Evolutionary conservation across 2,113 vertebrate genomes (phyloP), one percentile per base, ranked within the genome.

Genomic region (Pelmatolapia mariae): DNA sequence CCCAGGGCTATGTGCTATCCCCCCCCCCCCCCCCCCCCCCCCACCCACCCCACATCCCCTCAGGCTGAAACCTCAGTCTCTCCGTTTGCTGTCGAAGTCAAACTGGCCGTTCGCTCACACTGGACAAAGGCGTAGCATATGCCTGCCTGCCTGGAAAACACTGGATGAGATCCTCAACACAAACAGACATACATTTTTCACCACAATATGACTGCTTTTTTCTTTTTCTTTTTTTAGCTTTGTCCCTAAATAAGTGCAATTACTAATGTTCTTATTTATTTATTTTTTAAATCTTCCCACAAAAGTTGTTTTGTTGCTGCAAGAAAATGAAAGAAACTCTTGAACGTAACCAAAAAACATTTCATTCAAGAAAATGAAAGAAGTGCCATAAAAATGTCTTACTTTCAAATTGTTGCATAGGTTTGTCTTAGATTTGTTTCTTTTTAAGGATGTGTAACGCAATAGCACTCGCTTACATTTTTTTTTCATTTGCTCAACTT

Each of bases 1-100:
- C 92, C 90, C 45, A 86, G 89, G 91, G 93, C 91, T 91, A 93
- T 81, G 90, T 90, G 91, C 93, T 86, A 91, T 63, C 89, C 93
- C 90, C 88, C 15, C 29, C 40, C 3, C 40, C 40, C 43, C 88
- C 94, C 89, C 92, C 36, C 88, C 94, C 89, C 92, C 36, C 88
- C 94, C 89, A 87, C 36, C 38, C 15, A 0, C 57, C 15, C 5
- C n/a, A 83, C 22, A n/a, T 50, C 82, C 89, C 95, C 92, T 73
- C 29, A 24, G 90, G 92, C 91, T 80, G 82, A 89, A 91, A 91
- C 82, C 92, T 89, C 87, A 84, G 89, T 86, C 71, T 80, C 87
- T 82, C 81, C 83, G 63, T 84, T 80, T 63, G n/a, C 83, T 88
- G 54, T 85, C 63, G 50, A 59, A 86, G 92, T 92, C 86, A 88